These are phyloP conservation scores for Quadroppia sp. DNA, from an alignment of 2,888 invertebrate species.

Conservation along the genomic window DNA sequence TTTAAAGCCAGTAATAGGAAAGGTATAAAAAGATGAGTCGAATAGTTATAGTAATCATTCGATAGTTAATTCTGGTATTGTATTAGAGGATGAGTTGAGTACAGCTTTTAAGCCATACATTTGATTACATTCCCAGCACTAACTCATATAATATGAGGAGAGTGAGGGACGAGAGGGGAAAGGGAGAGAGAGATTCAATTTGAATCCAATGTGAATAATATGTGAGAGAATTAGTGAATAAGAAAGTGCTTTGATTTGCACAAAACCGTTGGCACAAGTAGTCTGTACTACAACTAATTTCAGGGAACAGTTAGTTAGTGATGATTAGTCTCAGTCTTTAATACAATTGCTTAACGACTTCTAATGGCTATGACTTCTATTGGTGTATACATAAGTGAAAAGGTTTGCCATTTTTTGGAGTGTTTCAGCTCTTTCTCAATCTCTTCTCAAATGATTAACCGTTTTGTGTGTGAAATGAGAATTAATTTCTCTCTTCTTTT, in stretches of 20 bases:
- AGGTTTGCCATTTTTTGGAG: neutral
- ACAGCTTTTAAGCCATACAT: neutral
- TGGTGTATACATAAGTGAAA: neutral
- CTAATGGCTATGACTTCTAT: no score
- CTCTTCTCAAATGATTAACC: neutral
- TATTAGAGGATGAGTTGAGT: neutral
- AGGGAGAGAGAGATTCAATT: neutral
- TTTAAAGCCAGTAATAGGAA: neutral
- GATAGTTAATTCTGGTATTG: neutral
- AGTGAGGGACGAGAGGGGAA: neutral
- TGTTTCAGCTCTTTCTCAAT: neutral
- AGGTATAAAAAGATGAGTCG: neutral
- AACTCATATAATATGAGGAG: neutral
- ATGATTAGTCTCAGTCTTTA: neutral
- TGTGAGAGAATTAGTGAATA: neutral
- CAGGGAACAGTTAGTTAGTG: neutral
- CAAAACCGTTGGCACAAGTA: neutral
- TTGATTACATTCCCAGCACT: neutral
- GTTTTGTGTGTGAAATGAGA: neutral
- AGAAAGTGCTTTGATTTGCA: conserved; percentile 14
- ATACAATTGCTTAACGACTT: neutral
- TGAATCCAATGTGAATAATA: neutral
- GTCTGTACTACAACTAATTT: neutral
- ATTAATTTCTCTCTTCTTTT: neutral
- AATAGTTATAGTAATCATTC: neutral